Percentiles rank a stretch among this genome's conserved stretches.
Conservation (phyloP, 2,797 vertebrate species). For the Hypotaenidia okinawae region DNA sequence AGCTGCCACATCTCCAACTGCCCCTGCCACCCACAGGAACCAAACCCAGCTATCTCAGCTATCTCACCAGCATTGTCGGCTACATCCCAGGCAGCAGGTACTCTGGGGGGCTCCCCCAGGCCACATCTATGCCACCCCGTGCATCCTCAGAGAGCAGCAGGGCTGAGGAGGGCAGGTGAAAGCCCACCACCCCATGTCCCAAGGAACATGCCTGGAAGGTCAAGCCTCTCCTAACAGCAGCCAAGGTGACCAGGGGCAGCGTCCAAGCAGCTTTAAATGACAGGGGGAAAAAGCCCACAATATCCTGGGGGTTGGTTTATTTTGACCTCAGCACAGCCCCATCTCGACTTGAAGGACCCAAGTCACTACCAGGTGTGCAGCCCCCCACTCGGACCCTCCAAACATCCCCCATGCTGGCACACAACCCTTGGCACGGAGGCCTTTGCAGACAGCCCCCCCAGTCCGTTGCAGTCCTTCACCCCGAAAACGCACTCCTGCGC, state of each 20-base stretch:
- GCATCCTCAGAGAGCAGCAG: neutral
- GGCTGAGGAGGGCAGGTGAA: neutral
- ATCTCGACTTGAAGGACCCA: neutral
- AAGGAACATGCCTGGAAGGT: neutral
- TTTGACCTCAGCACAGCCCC: neutral
- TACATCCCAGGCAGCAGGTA: neutral
- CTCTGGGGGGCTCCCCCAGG: neutral
- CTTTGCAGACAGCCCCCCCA: too few species aligned
- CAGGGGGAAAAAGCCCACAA: rapidly evolving
- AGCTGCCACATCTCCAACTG: neutral
- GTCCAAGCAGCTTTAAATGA: neutral
- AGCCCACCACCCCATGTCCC: neutral
- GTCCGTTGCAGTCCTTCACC: neutral
- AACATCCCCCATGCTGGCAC: neutral
- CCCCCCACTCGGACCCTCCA: neutral
- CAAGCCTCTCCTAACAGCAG: neutral
- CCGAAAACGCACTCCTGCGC: neutral
- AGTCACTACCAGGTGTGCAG: neutral
- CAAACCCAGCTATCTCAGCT: neutral
- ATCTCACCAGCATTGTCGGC: neutral
- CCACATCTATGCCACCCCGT: neutral
- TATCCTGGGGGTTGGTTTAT: neutral
- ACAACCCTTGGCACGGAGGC: neutral
- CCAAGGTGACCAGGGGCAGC: neutral
- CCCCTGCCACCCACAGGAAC: neutral